phyloP scores from a whole-genome alignment of 2,797 vertebrate species.

The Linurgus olivaceus region DNA sequence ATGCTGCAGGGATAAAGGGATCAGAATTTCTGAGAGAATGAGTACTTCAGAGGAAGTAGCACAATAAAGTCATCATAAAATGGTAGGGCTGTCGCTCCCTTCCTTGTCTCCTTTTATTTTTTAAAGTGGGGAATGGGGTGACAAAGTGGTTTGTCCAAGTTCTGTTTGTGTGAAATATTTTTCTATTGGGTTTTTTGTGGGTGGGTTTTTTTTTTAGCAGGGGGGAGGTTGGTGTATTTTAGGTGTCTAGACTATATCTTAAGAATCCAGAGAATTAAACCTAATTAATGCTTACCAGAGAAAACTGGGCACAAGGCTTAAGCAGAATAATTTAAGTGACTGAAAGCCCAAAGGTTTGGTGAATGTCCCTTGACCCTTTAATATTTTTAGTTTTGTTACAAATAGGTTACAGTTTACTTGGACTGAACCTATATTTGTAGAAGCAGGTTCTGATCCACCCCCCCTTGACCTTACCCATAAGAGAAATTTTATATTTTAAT shows the following conservation, averaged over 20 bases:
- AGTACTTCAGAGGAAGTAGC: background rate
- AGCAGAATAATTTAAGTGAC: background rate
- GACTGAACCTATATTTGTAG: background rate
- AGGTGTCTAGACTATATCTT: background rate
- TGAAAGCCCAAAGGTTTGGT: background rate
- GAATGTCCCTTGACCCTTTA: background rate
- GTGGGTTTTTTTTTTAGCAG: accelerated
- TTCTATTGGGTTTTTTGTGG: background rate
- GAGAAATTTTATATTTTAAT: background rate
- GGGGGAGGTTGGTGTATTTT: background rate
- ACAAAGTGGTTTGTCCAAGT: background rate
- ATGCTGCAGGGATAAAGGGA: background rate
- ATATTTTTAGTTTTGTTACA: background rate
- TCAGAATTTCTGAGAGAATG: background rate
- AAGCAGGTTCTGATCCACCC: background rate
- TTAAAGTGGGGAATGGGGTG: background rate
- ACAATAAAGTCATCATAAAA: background rate
- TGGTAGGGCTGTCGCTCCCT: accelerated
- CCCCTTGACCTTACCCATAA: background rate
- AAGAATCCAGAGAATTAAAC: background rate
- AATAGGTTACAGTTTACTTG: background rate
- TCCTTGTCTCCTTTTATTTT: background rate
- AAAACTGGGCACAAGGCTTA: accelerated
- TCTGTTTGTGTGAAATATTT: background rate
- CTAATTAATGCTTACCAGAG: background rate